Conservation (phyloP, 1,140 invertebrate species). For the Teleopsis dalmanni region DNA sequence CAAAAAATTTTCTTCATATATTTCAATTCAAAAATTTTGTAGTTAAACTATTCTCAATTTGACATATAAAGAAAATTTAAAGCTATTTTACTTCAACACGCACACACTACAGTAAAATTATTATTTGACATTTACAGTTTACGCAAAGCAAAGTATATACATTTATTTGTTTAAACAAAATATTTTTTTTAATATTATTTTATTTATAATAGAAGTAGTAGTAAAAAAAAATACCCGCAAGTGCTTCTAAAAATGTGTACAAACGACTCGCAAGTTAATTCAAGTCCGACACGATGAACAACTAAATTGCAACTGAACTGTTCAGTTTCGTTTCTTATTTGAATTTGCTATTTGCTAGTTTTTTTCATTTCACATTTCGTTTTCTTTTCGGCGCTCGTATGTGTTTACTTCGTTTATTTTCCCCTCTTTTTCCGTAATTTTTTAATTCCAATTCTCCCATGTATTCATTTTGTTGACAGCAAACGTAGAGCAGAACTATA, state of each 20-base stretch:
- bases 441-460: not conserved
- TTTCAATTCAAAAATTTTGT: too few relatives aligned
- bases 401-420: not conserved
- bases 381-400: not conserved
- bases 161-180: not conserved
- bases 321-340: not conserved
- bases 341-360: not conserved
- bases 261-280: conserved; percentile 10
- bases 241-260: conserved; percentile 3
- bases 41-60: too few relatives aligned
- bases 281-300: conserved; percentile 38
- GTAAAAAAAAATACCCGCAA: not conserved
- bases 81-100: not conserved
- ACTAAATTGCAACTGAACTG: conserved; percentile 28
- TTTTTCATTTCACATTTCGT: not conserved
- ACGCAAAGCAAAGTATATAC: too few relatives aligned
- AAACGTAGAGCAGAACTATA: too few relatives aligned
- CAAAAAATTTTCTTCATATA: too few relatives aligned
- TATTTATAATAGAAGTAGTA: not conserved
- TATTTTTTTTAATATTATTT: not conserved
- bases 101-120: too few relatives aligned
- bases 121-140: too few relatives aligned
- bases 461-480: too few relatives aligned
- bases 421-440: not conserved
- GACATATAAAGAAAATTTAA: too few relatives aligned